phyloP scores from a whole-genome alignment of 1,140 invertebrate species.

The Caerostris extrusa region DNA sequence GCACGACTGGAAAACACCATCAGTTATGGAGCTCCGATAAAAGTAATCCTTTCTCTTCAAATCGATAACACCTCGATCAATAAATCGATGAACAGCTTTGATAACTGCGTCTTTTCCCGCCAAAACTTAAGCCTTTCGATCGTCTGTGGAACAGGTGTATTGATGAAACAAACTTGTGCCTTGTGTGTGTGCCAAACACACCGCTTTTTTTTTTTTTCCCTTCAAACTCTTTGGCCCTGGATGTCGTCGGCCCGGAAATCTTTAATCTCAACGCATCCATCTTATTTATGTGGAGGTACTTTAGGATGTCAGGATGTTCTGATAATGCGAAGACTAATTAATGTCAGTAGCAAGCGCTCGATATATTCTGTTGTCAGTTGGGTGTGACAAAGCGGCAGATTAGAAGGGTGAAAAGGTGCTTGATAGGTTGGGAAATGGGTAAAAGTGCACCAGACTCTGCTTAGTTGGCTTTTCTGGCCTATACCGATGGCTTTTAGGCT shows the following conservation, averaged over 20 bases:
- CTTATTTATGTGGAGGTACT: constrained; percentile 62
- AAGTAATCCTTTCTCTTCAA: constrained; percentile 54
- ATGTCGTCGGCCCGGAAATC: background rate
- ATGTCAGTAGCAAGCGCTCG: constrained; percentile 6
- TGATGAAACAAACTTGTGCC: background rate
- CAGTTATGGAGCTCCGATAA: constrained; percentile 35
- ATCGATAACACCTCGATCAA: constrained; percentile 42
- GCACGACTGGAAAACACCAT: constrained; percentile 30
- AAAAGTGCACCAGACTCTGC: background rate
- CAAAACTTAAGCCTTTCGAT: constrained; percentile 43
- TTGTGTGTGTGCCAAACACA: background rate
- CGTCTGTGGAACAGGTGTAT: constrained; percentile 60
- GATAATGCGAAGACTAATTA: constrained; percentile 61
- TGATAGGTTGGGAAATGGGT: constrained; percentile 16
- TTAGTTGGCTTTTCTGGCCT: background rate
- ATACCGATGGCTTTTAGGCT: background rate
- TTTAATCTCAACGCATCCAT: constrained; percentile 61
- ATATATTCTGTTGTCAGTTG: constrained; percentile 25
- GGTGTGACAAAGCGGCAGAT: constrained; percentile 15
- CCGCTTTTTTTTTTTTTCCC: background rate
- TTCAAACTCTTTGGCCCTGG: background rate
- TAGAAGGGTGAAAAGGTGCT: background rate
- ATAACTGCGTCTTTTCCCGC: constrained; percentile 34
- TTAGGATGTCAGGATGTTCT: constrained; percentile 25
- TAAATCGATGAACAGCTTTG: constrained; percentile 66